A percentile compares a stretch with the other conserved stretches of the same genome.
Conservation (phyloP, 2,113 vertebrate genomes). For the Heliornis fulica region DNA sequence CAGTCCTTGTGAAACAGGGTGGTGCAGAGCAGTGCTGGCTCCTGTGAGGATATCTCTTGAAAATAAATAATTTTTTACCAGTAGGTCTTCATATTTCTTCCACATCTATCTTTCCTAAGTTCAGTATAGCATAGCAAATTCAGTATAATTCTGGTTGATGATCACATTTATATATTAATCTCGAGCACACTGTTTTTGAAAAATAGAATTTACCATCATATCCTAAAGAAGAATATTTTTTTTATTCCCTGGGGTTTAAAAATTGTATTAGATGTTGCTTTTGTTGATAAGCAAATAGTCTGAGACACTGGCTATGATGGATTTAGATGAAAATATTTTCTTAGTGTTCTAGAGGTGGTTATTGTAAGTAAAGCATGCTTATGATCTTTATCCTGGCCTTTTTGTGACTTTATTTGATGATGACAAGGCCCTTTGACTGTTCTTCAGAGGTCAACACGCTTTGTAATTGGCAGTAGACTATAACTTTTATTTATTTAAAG, state of each 20-base stretch:
- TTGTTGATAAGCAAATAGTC: neutral
- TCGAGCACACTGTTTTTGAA: neutral
- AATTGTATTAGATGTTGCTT: neutral
- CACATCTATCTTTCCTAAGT: neutral
- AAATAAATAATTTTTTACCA: neutral
- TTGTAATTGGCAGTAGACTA: neutral
- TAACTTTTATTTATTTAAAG: neutral
- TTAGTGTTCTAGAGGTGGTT: neutral
- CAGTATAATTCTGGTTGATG: neutral
- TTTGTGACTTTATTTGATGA: neutral
- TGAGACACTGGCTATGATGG: neutral
- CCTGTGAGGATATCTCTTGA: neutral
- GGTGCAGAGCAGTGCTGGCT: neutral
- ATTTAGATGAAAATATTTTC: neutral
- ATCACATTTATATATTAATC: neutral
- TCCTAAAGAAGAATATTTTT: neutral
- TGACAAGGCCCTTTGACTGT: rapidly evolving
- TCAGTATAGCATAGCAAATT: neutral
- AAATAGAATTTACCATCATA: neutral
- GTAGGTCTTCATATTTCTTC: neutral
- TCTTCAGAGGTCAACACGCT: neutral
- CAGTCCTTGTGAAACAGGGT: neutral
- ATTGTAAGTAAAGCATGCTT: neutral
- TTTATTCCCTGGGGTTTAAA: neutral
- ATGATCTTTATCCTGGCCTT: neutral